Evolutionary conservation across 2,113 vertebrate species (phyloP), one percentile per base, ranked within the genome.

Genomic region (Sinocyclocheilus maitianheensis): DNA sequence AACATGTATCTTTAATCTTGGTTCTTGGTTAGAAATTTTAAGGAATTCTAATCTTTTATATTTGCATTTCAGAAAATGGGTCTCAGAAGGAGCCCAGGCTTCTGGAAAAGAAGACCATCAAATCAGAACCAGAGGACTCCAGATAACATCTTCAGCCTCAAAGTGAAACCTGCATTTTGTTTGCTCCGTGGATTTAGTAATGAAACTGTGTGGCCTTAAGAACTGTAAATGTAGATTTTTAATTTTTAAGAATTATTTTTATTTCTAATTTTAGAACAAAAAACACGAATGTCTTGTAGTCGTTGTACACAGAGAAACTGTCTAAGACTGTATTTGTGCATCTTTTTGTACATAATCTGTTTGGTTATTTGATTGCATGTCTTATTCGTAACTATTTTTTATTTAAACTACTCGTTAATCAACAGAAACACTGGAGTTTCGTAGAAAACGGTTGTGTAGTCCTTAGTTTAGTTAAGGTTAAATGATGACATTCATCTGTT

Each of bases 111-210:
- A 98, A 97, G 90, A 95, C 95, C 90, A 97, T 99, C 93, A 99
- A 99, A 94, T 96, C 97, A 91, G 97, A 99, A 91, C 97, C 97
- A 9, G 97, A 99, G 93, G 98, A 99, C 91, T 95, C 97, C 91
- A 98, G 96, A 98, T 99, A 99, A 96, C 96, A 92, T 91, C 92
- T 90, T 87, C 87, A 13, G 6, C 69, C 88, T 53, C 26, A 5
- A 37, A 0, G 75, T 51, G 2, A 46, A 62, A 48, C 69, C 22
- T 10, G 11, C 72, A 85, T 80, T 88, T 93, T 90, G 93, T 93
- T 86, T 83, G 93, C 93, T 91, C 90, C 93, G 94, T 95, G 96
- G 92, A 95, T 94, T 93, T 95, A 95, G 93, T 92, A 92, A 94
- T 95, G 94, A 94, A 92, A 94, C 93, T 94, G 95, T 91, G 85